Percentiles rank a stretch among this genome's conserved stretches.
Conservation (phyloP, 2,797 vertebrate genomes). For the Morelia viridis region DNA sequence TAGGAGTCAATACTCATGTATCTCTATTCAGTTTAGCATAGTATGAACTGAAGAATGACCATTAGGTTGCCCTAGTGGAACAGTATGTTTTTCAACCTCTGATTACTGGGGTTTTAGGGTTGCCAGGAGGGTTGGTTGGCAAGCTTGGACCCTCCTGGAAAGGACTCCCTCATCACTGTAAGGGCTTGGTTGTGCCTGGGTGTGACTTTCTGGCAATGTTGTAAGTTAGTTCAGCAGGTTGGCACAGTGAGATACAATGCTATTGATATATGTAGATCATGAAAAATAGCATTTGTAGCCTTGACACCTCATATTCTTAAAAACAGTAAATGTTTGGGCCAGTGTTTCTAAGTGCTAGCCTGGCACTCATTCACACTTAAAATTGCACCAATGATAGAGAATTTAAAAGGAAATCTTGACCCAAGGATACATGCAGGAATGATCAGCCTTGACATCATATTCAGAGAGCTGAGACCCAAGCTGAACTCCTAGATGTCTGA, state of each 20-base stretch:
- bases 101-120: not conserved
- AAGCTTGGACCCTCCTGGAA: not conserved
- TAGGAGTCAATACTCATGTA: not conserved
- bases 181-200: not conserved
- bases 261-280: not conserved
- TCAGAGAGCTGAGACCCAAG: not conserved
- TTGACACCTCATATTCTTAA: not conserved
- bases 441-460: not conserved
- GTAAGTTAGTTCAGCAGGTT: too few species aligned
- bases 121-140: not conserved
- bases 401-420: not conserved
- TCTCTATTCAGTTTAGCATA: not conserved
- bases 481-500: not conserved
- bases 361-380: not conserved
- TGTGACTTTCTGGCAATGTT: not conserved
- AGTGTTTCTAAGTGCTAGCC: not conserved
- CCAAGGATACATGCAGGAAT: not conserved
- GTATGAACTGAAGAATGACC: not conserved
- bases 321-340: not conserved
- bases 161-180: not conserved
- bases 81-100: not conserved
- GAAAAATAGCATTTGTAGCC: not conserved
- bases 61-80: not conserved
- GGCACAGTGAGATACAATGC: not conserved
- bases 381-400: not conserved